These are phyloP conservation scores for Parotocinclus haroldoi DNA, from an alignment of 2,797 vertebrate genomes.

Conservation along the genomic window DNA sequence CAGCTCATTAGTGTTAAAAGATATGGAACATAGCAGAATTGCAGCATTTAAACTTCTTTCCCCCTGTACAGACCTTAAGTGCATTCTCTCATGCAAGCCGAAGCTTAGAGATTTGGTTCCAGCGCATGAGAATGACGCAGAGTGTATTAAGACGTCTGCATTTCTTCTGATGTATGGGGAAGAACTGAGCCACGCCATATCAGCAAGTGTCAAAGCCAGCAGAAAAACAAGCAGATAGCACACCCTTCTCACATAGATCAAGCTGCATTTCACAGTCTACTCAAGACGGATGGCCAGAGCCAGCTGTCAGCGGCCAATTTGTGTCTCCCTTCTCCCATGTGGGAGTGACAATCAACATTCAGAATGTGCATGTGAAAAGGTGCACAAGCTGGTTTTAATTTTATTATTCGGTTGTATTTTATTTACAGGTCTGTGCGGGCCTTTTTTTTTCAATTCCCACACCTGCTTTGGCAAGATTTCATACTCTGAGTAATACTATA, in stretches of 20 bases:
- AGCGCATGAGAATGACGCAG: conserved; percentile 33
- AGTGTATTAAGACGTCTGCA: conserved; percentile 42
- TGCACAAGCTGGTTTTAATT: background rate
- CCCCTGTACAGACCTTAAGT: conserved; percentile 7
- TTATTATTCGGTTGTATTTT: no score
- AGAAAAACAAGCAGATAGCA: conserved; percentile 45
- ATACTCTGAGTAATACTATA: no score
- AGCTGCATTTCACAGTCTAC: conserved; percentile 40
- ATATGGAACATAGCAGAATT: background rate
- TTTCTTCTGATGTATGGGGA: conserved; percentile 38
- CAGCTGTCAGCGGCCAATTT: conserved; percentile 35
- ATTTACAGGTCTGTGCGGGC: no score
- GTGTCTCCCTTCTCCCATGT: conserved; percentile 35
- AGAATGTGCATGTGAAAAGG: conserved; percentile 31
- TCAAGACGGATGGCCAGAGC: conserved; percentile 42
- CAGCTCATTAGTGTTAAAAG: background rate
- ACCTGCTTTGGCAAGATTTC: no score
- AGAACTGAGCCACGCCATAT: conserved; percentile 40
- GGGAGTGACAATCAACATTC: conserved; percentile 38
- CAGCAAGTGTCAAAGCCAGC: conserved; percentile 39
- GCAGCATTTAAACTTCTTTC: background rate
- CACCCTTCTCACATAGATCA: conserved; percentile 48
- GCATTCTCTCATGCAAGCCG: conserved; percentile 22
- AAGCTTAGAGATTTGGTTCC: conserved; percentile 28
- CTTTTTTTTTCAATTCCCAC: no score